Percentiles rank a stretch among this genome's conserved stretches.
These are phyloP conservation scores for Scomber colias DNA, from an alignment of 2,113 vertebrate genomes.

Conservation along the genomic window DNA sequence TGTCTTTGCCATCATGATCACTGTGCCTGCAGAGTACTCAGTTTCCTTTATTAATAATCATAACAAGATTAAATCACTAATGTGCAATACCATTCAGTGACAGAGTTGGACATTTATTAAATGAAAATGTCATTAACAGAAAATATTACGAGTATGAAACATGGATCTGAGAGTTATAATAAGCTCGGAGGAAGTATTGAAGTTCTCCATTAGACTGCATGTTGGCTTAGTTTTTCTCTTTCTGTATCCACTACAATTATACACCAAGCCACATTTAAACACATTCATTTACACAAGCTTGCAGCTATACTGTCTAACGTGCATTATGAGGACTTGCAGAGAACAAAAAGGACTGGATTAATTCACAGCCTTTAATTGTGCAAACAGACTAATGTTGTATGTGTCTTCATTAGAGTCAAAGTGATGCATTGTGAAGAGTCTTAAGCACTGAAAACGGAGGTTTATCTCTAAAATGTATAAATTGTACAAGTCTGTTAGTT, in stretches of 20 bases:
- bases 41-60: constrained; percentile 40
- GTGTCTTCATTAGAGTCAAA: no score
- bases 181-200: constrained; percentile 31
- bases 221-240: constrained; percentile 1
- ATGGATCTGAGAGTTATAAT: constrained; percentile 34
- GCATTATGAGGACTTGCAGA: neutral
- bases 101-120: constrained; percentile 30
- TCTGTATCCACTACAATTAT: constrained; percentile 8
- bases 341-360: no score
- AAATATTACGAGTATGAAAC: constrained; percentile 16
- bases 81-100: constrained; percentile 30
- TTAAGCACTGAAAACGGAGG: constrained; percentile 4
- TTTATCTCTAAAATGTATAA: constrained; percentile 9
- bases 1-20: neutral
- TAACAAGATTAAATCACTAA: constrained; percentile 18
- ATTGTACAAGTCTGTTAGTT: no score
- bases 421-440: constrained; percentile 10
- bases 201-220: constrained; percentile 12
- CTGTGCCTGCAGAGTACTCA: constrained; percentile 10
- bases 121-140: constrained; percentile 37
- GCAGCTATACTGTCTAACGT: constrained; percentile 8
- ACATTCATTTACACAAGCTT: neutral
- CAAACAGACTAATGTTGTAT: no score
- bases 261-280: neutral
- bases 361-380: no score